phyloP scores from a whole-genome alignment of 2,888 invertebrate species.

The Notodonta dromedarius region DNA sequence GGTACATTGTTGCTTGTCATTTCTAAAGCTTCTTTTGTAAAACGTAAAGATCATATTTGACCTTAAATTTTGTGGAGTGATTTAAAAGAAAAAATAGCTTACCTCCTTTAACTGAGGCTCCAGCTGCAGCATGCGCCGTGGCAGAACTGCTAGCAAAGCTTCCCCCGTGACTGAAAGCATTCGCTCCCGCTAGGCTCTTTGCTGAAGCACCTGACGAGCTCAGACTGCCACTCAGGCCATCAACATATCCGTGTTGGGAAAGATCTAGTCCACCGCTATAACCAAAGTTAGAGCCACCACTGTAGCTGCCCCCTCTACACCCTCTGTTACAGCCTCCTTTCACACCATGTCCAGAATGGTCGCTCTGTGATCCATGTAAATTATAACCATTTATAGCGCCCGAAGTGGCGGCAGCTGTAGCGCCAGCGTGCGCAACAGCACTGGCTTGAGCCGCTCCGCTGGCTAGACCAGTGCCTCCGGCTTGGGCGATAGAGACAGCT shows the following conservation, averaged over 20 bases:
- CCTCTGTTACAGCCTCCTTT: conserved; percentile 47
- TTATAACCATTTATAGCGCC: conserved; percentile 38
- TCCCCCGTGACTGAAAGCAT: conserved; percentile 44
- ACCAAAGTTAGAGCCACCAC: conserved; percentile 36
- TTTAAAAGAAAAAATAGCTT: conserved; percentile 16
- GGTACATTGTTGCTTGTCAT: no score
- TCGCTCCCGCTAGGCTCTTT: conserved; percentile 55
- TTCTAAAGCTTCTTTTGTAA: no score
- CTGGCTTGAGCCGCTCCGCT: conserved; percentile 18
- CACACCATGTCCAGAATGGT: conserved; percentile 28
- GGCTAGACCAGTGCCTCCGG: conserved; percentile 17
- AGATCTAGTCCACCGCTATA: conserved; percentile 22
- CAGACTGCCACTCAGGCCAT: conserved; percentile 30
- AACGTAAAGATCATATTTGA: no score
- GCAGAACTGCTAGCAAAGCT: conserved; percentile 69
- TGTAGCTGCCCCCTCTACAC: conserved; percentile 43
- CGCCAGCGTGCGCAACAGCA: conserved; percentile 50
- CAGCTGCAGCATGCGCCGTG: conserved; percentile 65
- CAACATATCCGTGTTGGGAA: conserved; percentile 28
- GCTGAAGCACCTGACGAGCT: conserved; percentile 48
- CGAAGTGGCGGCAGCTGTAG: conserved; percentile 48
- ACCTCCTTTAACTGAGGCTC: conserved; percentile 70
- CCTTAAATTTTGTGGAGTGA: no score
- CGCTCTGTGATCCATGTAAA: conserved; percentile 24
- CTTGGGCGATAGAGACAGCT: conserved; percentile 1